Evolutionary conservation across 2,888 invertebrate genomes (phyloP).

Genomic region (Marronus borbonicus): DNA sequence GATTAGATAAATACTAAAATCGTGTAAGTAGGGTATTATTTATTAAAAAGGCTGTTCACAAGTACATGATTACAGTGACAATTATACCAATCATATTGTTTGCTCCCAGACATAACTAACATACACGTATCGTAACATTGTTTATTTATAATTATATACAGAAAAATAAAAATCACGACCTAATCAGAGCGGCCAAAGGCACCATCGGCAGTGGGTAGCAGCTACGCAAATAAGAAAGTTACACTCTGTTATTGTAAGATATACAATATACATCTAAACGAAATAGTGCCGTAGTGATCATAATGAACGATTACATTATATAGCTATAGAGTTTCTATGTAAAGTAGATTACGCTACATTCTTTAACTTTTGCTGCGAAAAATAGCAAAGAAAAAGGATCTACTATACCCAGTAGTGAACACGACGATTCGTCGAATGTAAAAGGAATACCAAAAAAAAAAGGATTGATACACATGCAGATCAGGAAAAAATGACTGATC

Average conservation of each 20-base stretch:
- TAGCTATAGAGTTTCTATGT: background rate
- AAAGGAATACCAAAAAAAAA: background rate
- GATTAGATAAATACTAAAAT: constrained; percentile 29
- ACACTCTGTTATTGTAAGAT: constrained; percentile 21
- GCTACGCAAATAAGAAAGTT: constrained; percentile 50
- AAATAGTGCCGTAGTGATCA: constrained; percentile 47
- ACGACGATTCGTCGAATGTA: constrained; percentile 7
- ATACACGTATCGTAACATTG: constrained; percentile 53
- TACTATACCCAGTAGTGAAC: constrained; percentile 19
- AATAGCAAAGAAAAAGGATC: background rate
- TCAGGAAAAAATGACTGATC: constrained; percentile 30
- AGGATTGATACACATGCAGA: constrained; percentile 26
- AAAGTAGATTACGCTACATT: constrained; percentile 8
- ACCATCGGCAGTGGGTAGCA: constrained; percentile 54
- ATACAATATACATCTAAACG: constrained; percentile 30
- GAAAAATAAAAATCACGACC: constrained; percentile 53
- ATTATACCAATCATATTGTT: constrained; percentile 53
- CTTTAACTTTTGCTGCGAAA: background rate
- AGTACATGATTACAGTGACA: constrained; percentile 54
- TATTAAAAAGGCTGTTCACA: constrained; percentile 54
- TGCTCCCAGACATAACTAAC: constrained; percentile 54
- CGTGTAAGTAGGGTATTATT: constrained; percentile 50
- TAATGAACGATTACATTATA: background rate
- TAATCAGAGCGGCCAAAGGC: constrained; percentile 53
- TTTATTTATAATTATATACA: constrained; percentile 49